Percentiles rank a stretch among this genome's conserved stretches.
These are phyloP conservation scores for Corythornis vintsioides DNA, from an alignment of 2,113 vertebrate genomes.

Conservation along the genomic window DNA sequence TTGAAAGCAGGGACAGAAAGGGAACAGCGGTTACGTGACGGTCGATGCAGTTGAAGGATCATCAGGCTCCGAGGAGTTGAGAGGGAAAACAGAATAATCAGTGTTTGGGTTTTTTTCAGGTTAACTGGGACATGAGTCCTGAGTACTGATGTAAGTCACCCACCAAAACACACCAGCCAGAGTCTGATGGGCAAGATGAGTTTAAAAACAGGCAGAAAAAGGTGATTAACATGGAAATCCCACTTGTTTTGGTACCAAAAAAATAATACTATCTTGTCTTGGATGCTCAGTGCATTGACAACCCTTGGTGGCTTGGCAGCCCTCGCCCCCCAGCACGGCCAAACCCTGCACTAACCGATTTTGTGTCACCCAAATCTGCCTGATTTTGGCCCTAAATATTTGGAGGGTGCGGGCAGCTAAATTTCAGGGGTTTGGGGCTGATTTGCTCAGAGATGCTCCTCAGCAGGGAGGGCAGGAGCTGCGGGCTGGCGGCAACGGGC, in stretches of 20 bases:
- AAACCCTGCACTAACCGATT: neutral
- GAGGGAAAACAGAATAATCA: neutral
- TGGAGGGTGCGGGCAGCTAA: accelerated
- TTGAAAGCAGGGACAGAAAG: neutral
- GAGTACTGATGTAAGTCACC: neutral
- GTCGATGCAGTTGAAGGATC: neutral
- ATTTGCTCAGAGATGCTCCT: no score
- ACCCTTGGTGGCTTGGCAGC: neutral
- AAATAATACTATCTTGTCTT: neutral
- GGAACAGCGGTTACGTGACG: neutral
- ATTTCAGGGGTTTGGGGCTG: no score
- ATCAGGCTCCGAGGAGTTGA: neutral
- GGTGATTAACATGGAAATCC: neutral
- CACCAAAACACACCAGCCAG: neutral
- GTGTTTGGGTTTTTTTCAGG: accelerated
- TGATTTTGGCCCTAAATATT: neutral
- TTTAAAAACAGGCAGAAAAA: neutral
- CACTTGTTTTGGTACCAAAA: neutral
- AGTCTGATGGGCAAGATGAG: neutral
- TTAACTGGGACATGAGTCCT: accelerated
- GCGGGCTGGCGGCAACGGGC: neutral
- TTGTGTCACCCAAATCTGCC: neutral
- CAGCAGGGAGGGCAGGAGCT: neutral
- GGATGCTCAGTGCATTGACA: accelerated
- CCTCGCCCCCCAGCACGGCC: accelerated